Percentiles rank a stretch among this genome's conserved stretches.
These are phyloP conservation scores for Sogatella furcifera DNA, from an alignment of 1,140 invertebrate species.

Conservation along the genomic window DNA sequence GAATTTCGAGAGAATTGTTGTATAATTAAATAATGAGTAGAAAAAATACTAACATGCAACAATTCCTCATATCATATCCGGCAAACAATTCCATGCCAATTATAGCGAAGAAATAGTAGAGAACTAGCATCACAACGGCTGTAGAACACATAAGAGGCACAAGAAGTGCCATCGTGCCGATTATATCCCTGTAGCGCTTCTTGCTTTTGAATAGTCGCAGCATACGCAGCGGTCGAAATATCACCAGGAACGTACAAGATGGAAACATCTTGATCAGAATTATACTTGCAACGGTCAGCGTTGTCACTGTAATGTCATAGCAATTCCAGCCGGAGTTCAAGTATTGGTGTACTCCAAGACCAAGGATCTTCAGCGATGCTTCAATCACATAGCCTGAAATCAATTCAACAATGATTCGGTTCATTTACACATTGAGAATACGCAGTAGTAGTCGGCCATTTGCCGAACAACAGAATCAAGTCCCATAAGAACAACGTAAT, in stretches of 20 bases:
- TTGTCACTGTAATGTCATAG: constrained; percentile 67
- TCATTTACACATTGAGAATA: no score
- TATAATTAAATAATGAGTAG: background rate
- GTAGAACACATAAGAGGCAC: constrained; percentile 61
- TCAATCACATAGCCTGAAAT: constrained; percentile 63
- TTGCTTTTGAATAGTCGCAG: constrained; percentile 70
- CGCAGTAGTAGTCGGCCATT: no score
- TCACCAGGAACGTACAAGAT: constrained; percentile 57
- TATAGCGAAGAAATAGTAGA: constrained; percentile 87
- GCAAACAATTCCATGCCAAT: constrained; percentile 85
- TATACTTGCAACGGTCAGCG: constrained; percentile 53
- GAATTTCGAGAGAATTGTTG: background rate
- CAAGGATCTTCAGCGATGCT: constrained; percentile 61
- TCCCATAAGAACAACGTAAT: no score
- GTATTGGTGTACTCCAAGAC: constrained; percentile 57
- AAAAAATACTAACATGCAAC: constrained; percentile 60
- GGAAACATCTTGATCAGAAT: constrained; percentile 51
- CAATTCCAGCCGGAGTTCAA: constrained; percentile 78
- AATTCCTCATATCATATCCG: constrained; percentile 63
- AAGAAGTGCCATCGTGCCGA: constrained; percentile 76
- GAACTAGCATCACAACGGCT: constrained; percentile 69
- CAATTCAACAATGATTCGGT: no score
- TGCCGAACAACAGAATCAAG: no score
- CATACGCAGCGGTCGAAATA: constrained; percentile 54
- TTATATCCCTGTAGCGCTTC: constrained; percentile 77